Base-by-base conservation (phyloP, 2,113 vertebrate genomes). In the Charina bottae region DNA sequence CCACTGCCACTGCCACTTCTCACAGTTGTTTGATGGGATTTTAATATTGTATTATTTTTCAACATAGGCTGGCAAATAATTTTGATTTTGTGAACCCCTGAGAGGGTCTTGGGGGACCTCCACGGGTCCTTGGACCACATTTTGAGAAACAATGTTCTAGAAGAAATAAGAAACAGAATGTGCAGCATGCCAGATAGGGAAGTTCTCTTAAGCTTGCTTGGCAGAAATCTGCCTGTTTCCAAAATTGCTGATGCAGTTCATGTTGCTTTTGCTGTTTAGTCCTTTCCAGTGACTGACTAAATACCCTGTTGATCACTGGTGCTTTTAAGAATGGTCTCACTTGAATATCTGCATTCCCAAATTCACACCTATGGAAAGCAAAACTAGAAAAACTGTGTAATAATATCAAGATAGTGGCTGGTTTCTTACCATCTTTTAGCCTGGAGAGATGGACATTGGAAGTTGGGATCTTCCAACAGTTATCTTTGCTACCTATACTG, bases 371-470 rank as follows among this genome's bases (percentile, higher is more conserved):
- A 78, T 42, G 6, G 17, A 78, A 78, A 78, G 17, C 72, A 78
- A 78, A 21, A 42, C 2, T 78, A 33, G 72, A 23, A 42, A 42
- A 78, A 6, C 42, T 78, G 33, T 10, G 37, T 78, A 42, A 78
- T 21, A 23, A 42, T 78, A 78, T 0, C 0, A 6, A 9, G 0
- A 10, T 19, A 58, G 46, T 28, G 64, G 42, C 42, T 7, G 53
- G 17, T 1, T 0, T 4, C 24, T 90, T 9, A 7, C 6, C 85
- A 17, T 72, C 54, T 2, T 88, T 46, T 56, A 55, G 17, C 15
- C 2, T 0, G 1, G 91, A 28, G 24, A 62, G 1, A 91, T 59
- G 64, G 24, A 24, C 0, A 0, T n/a, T 33, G 46, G n/a, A 68
- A 59, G 7, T 10, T 53, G 90, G 53, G 2, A 37, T 89, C 0